Conservation (phyloP, 1,140 invertebrate genomes). For the Philotrypesis tridentata region DNA sequence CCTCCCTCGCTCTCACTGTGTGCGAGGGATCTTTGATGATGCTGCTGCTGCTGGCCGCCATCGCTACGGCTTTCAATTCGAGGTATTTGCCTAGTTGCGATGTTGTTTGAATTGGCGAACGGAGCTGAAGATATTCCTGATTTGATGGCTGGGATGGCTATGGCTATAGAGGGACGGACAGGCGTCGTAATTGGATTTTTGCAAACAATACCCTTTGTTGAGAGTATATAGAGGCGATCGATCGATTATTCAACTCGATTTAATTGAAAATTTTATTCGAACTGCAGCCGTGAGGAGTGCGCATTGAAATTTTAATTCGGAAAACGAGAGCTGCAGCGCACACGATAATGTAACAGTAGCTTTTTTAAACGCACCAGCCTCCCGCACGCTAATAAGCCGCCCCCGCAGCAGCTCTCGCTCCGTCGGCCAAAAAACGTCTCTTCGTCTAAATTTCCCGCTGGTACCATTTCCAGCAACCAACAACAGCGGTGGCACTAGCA, state of each 20-base stretch:
- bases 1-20: background rate
- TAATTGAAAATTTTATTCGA: too few relatives aligned
- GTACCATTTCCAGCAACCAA: background rate
- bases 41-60: background rate
- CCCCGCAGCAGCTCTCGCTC: background rate
- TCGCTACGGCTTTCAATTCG: slow-evolving; percentile 2
- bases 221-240: too few relatives aligned
- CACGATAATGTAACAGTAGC: too few relatives aligned
- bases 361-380: too few relatives aligned
- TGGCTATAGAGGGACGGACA: background rate
- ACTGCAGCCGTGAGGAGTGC: too few relatives aligned
- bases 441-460: background rate
- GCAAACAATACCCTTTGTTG: too few relatives aligned
- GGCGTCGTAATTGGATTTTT: background rate
- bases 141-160: background rate
- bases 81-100: background rate
- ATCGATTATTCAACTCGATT: too few relatives aligned
- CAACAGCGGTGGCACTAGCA: background rate
- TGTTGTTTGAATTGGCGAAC: slow-evolving; percentile 1
- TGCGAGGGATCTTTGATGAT: background rate
- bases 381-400: too few relatives aligned
- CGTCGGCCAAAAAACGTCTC: background rate
- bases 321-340: too few relatives aligned
- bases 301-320: too few relatives aligned
- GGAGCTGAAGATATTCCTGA: background rate